phyloP scores from a whole-genome alignment of 2,113 vertebrate species.

The Caretta caretta region DNA sequence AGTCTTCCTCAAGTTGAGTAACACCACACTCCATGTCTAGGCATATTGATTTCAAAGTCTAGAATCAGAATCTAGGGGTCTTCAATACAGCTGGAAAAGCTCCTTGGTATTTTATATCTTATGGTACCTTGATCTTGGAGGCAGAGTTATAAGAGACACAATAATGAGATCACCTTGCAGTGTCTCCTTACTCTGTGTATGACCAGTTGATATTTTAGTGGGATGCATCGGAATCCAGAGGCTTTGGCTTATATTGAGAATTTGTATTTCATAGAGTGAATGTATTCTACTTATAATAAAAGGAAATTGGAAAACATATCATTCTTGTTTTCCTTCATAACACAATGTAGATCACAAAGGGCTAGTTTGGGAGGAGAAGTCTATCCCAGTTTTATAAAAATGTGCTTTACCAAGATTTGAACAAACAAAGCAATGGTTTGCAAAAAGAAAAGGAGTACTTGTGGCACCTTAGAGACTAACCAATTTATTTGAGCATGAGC shows the following conservation, averaged over 20 bases:
- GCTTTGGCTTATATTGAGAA: not conserved
- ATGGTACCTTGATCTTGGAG: slow-evolving; percentile 26
- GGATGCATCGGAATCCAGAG: not conserved
- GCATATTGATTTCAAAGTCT: slow-evolving; percentile 49
- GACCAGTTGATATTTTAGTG: slow-evolving; percentile 35
- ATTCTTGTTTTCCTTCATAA: not conserved
- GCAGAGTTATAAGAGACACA: not conserved
- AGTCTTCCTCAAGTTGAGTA: slow-evolving; percentile 38
- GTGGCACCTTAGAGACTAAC: no score
- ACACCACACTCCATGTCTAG: slow-evolving; percentile 43
- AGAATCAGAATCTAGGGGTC: slow-evolving; percentile 47
- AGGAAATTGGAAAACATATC: not conserved
- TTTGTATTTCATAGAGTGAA: slow-evolving; percentile 7
- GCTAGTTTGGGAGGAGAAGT: not conserved
- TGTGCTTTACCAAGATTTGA: slow-evolving; percentile 1
- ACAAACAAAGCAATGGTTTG: not conserved
- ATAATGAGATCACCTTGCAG: not conserved
- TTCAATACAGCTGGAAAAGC: slow-evolving; percentile 46
- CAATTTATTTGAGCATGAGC: no score
- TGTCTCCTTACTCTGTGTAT: not conserved
- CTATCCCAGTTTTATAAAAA: not conserved
- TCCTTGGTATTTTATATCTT: slow-evolving; percentile 35
- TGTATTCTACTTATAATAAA: not conserved
- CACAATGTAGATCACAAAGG: not conserved
- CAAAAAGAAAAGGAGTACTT: no score